These are phyloP conservation scores for Heterodera filipjevi DNA, from an alignment of 2,888 invertebrate species.

Conservation along the genomic window DNA sequence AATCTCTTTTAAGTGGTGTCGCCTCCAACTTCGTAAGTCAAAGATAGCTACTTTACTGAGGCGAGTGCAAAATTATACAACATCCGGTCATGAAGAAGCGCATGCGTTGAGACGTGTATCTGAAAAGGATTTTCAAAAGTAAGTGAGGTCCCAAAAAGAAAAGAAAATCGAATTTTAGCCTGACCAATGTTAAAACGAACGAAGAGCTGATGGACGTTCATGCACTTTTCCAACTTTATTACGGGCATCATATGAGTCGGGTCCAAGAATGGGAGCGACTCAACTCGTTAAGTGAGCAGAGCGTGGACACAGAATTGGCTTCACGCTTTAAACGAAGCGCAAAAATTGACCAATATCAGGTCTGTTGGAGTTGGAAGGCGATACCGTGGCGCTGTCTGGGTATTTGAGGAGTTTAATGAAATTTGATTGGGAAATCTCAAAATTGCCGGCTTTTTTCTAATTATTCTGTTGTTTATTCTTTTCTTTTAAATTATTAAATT, in stretches of 20 bases:
- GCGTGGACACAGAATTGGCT: constrained; percentile 15
- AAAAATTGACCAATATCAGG: constrained; percentile 28
- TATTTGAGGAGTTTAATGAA: too few relatives aligned
- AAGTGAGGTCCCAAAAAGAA: neutral
- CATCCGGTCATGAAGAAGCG: constrained; percentile 30
- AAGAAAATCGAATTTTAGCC: constrained; percentile 25
- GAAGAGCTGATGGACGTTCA: constrained; percentile 44
- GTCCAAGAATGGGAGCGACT: constrained; percentile 37
- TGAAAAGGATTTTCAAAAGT: constrained; percentile 34
- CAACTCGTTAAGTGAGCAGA: neutral
- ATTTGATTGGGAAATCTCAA: too few relatives aligned
- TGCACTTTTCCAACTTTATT: constrained; percentile 44
- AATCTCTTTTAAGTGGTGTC: constrained; percentile 36
- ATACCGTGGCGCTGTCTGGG: too few relatives aligned
- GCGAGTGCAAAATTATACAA: constrained; percentile 90
- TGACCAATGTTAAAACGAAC: constrained; percentile 35
- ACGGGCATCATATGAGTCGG: constrained; percentile 37
- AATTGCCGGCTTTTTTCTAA: too few relatives aligned
- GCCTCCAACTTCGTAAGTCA: constrained; percentile 38
- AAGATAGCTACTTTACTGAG: constrained; percentile 79
- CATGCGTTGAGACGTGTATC: constrained; percentile 27
- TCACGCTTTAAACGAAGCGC: constrained; percentile 26
- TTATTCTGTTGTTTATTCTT: too few relatives aligned
- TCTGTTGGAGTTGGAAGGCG: constrained; percentile 5
- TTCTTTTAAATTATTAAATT: too few relatives aligned